Percentiles rank a stretch among this genome's conserved stretches.
These are phyloP conservation scores for Tyto alba DNA, from an alignment of 2,113 vertebrate genomes.

Conservation along the genomic window DNA sequence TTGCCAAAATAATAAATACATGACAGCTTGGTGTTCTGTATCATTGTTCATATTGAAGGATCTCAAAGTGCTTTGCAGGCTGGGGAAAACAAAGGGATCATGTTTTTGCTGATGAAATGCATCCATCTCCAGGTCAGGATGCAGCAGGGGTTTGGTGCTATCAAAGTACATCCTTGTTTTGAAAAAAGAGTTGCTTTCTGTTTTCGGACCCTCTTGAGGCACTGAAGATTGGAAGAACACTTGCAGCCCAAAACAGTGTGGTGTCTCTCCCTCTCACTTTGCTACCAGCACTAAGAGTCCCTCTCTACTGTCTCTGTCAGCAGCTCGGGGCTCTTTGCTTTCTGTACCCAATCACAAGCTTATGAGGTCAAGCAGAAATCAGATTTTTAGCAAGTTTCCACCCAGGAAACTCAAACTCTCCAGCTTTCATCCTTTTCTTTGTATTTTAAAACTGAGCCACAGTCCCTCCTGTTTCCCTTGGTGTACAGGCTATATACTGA, in stretches of 20 bases:
- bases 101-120: not conserved
- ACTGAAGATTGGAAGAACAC: not conserved
- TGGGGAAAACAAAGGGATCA: not conserved
- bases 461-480: not conserved
- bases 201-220: not conserved
- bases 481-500: not conserved
- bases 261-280: rapidly evolving
- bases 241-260: not conserved
- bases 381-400: not conserved
- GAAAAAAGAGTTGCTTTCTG: not conserved
- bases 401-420: not conserved
- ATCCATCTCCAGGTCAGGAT: not conserved
- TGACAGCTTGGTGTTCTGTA: not conserved
- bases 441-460: not conserved
- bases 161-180: not conserved
- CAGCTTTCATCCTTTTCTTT: not conserved
- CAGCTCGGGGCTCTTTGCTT: not conserved
- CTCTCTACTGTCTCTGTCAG: not conserved
- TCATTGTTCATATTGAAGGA: not conserved
- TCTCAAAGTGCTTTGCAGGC: not conserved
- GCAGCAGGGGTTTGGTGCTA: not conserved
- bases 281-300: not conserved
- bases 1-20: constrained; percentile 18
- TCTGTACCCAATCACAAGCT: not conserved
- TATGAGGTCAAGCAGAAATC: not conserved